These are phyloP conservation scores for Rhyacichthys aspro DNA, from an alignment of 2,797 vertebrate genomes.

Conservation along the genomic window DNA sequence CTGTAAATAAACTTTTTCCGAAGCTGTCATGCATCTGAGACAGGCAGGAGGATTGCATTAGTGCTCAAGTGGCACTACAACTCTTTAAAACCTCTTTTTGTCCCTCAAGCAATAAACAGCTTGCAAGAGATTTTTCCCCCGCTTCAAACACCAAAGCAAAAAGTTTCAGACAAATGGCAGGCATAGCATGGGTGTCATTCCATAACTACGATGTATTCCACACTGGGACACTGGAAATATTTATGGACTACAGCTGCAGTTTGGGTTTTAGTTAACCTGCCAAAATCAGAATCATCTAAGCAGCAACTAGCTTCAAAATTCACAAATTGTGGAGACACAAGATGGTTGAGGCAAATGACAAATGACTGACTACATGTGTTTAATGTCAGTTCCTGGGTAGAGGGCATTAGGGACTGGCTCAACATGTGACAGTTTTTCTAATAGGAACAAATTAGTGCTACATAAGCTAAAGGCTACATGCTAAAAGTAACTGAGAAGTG, in stretches of 20 bases:
- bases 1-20: constrained; percentile 9
- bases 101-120: constrained; percentile 10
- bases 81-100: constrained; percentile 16
- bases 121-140: constrained; percentile 4
- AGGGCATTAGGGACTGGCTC: too few species aligned
- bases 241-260: constrained; percentile 67
- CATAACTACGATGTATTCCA: constrained; percentile 44
- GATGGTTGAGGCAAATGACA: too few species aligned
- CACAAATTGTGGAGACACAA: too few species aligned
- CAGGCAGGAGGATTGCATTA: constrained; percentile 14
- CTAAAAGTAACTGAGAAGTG: too few species aligned
- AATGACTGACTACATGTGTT: too few species aligned
- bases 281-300: constrained; percentile 30
- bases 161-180: constrained; percentile 15
- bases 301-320: too few species aligned
- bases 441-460: too few species aligned
- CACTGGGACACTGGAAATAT: constrained; percentile 44
- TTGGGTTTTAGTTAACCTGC: constrained; percentile 41
- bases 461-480: too few species aligned
- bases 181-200: constrained; percentile 35
- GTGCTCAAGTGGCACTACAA: background rate
- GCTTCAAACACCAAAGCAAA: constrained; percentile 28
- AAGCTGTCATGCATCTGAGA: background rate
- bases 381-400: too few species aligned
- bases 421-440: too few species aligned